These are phyloP conservation scores for Neogobius melanostomus DNA, from an alignment of 2,113 vertebrate genomes.

Conservation along the genomic window DNA sequence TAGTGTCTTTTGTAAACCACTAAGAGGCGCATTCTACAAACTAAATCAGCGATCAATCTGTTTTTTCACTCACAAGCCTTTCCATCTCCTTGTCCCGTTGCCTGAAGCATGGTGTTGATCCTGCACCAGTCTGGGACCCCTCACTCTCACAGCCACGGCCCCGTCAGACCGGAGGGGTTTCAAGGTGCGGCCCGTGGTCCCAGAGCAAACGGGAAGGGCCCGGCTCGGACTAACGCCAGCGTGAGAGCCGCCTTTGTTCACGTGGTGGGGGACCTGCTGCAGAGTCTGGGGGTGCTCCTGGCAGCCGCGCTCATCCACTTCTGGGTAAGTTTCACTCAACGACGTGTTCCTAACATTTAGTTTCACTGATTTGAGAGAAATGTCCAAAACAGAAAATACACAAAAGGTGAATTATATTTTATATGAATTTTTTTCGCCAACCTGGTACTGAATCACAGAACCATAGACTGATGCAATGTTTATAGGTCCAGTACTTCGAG, in stretches of 20 bases:
- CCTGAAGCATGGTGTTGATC: constrained; percentile 84
- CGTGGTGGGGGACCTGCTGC: constrained; percentile 87
- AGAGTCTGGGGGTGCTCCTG: constrained; percentile 86
- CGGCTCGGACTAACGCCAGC: constrained; percentile 68
- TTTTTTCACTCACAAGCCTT: no score
- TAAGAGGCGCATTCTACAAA: no score
- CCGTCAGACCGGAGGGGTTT: neutral
- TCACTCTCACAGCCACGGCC: constrained; percentile 63
- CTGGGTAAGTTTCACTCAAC: constrained; percentile 74
- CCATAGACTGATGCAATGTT: no score
- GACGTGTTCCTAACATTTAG: no score
- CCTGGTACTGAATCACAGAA: no score
- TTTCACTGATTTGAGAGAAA: no score
- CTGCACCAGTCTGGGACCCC: constrained; percentile 82
- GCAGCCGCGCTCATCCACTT: constrained; percentile 85
- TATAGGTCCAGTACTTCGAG: no score
- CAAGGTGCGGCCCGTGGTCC: constrained; percentile 21
- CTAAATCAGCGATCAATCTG: no score
- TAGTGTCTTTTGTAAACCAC: no score
- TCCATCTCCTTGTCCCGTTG: neutral
- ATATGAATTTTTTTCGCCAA: no score
- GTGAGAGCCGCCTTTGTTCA: constrained; percentile 90
- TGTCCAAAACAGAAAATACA: no score
- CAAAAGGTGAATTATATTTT: no score
- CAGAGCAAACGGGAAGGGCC: constrained; percentile 1